phyloP scores from a whole-genome alignment of 2,797 vertebrate species.

The Gadopsis marmoratus region DNA sequence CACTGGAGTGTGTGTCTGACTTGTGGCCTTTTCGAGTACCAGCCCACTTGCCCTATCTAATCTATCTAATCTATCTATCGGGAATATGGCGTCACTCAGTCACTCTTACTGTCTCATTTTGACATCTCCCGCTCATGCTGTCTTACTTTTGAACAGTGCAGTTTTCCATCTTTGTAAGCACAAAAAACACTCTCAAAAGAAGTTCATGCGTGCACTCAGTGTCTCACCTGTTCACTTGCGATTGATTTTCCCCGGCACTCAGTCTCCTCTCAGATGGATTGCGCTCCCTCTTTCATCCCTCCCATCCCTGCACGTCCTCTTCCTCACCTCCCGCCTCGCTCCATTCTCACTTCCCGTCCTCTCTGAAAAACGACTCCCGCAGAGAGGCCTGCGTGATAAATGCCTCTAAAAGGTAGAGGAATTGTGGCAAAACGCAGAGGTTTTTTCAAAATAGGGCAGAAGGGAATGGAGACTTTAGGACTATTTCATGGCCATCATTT shows the following conservation, averaged over 20 bases:
- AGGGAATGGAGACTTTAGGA: slow-evolving; percentile 40
- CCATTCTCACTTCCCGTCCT: slow-evolving; percentile 41
- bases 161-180: slow-evolving; percentile 7
- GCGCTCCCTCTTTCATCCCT: slow-evolving; percentile 44
- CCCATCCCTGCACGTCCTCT: slow-evolving; percentile 52
- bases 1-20: slow-evolving; percentile 16
- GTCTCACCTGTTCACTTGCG: slow-evolving; percentile 49
- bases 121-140: not conserved
- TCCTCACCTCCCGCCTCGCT: slow-evolving; percentile 54
- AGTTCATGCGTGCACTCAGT: slow-evolving; percentile 13
- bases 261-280: slow-evolving; percentile 68
- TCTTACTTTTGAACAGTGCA: slow-evolving; percentile 8
- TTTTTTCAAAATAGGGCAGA: slow-evolving; percentile 48
- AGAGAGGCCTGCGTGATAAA: slow-evolving; percentile 62
- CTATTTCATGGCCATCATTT: slow-evolving; percentile 48
- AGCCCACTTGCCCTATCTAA: too few species aligned
- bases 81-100: not conserved
- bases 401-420: slow-evolving; percentile 48
- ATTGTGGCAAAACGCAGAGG: slow-evolving; percentile 37
- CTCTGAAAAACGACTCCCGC: slow-evolving; percentile 63
- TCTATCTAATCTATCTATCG: not conserved
- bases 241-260: slow-evolving; percentile 41
- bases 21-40: not conserved
- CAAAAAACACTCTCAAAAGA: slow-evolving; percentile 18
- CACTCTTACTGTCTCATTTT: not conserved